Conservation (phyloP, 2,888 invertebrate species). For the Ctena decussata region DNA sequence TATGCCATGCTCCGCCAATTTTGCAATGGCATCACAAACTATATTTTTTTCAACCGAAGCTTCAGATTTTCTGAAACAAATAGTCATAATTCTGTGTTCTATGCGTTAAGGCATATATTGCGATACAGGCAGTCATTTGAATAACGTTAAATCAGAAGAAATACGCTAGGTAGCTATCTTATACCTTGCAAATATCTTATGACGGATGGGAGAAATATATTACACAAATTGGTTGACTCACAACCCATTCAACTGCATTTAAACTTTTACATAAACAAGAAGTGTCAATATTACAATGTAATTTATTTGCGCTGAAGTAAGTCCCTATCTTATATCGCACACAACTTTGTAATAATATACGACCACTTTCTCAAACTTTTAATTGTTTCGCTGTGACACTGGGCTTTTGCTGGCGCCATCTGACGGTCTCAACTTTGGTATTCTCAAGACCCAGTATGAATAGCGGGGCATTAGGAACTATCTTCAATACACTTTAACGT, state of each 20-base stretch:
- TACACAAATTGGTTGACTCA: slow-evolving; percentile 16
- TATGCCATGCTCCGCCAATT: too few species aligned
- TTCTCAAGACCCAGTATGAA: slow-evolving; percentile 14
- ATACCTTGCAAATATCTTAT: not conserved
- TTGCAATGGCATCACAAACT: too few species aligned
- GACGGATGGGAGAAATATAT: not conserved
- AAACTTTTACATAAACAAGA: slow-evolving; percentile 5
- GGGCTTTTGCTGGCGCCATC: slow-evolving; percentile 65
- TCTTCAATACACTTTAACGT: not conserved
- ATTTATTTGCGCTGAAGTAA: slow-evolving; percentile 13
- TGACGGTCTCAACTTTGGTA: slow-evolving; percentile 55
- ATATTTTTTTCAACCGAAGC: too few species aligned
- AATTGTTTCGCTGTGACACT: slow-evolving; percentile 58
- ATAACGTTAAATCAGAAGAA: too few species aligned
- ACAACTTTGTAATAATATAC: slow-evolving; percentile 52
- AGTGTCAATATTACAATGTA: slow-evolving; percentile 10
- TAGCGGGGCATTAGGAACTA: not conserved
- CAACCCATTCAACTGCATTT: slow-evolving; percentile 13
- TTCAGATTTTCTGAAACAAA: too few species aligned
- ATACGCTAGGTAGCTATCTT: too few species aligned
- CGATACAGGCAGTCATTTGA: too few species aligned
- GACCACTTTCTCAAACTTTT: slow-evolving; percentile 61
- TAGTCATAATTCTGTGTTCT: not conserved
- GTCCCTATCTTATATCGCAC: slow-evolving; percentile 5
- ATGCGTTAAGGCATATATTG: too few species aligned